Conservation (phyloP, 2,888 invertebrate species). For the Dynastes grantii region DNA sequence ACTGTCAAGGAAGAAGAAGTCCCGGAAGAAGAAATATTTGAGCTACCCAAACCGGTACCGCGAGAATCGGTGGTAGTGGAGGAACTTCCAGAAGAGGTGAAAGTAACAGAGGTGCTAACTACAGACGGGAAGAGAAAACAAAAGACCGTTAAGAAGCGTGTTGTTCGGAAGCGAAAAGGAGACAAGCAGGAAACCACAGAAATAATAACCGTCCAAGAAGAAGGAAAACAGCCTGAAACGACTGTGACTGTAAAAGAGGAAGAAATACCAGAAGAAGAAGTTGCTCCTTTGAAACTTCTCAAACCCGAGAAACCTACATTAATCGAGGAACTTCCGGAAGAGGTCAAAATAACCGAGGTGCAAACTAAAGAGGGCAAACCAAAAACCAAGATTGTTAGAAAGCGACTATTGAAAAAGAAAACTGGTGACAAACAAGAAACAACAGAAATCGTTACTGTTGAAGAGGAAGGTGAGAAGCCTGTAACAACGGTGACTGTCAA, state of each 20-base stretch:
- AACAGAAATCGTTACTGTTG: constrained; percentile 57
- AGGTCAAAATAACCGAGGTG: constrained; percentile 63
- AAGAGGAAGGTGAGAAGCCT: too few relatives aligned
- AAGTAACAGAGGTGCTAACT: constrained; percentile 60
- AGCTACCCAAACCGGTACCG: too few relatives aligned
- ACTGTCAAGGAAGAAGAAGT: constrained; percentile 55
- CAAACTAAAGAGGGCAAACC: constrained; percentile 56
- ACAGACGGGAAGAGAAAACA: constrained; percentile 59
- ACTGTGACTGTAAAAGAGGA: constrained; percentile 55
- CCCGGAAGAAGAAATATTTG: too few relatives aligned
- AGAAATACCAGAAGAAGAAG: constrained; percentile 56
- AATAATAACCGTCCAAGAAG: constrained; percentile 63
- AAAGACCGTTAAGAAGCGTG: constrained; percentile 62
- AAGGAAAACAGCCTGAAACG: constrained; percentile 57
- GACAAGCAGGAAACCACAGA: constrained; percentile 52
- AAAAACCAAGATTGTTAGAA: constrained; percentile 49
- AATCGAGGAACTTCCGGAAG: constrained; percentile 59
- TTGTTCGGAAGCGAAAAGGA: constrained; percentile 69
- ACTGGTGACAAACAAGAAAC: constrained; percentile 63
- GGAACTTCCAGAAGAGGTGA: constrained; percentile 57
- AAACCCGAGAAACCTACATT: constrained; percentile 56
- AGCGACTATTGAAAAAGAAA: constrained; percentile 5
- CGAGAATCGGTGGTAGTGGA: constrained; percentile 45
- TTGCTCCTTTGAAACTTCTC: constrained; percentile 52
- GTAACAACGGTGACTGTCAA: constrained; percentile 64